A percentile compares a stretch with the other conserved stretches of the same genome.
Evolutionary conservation across 2,797 vertebrate genomes (phyloP).

Genomic region (Mastacembelus armatus): DNA sequence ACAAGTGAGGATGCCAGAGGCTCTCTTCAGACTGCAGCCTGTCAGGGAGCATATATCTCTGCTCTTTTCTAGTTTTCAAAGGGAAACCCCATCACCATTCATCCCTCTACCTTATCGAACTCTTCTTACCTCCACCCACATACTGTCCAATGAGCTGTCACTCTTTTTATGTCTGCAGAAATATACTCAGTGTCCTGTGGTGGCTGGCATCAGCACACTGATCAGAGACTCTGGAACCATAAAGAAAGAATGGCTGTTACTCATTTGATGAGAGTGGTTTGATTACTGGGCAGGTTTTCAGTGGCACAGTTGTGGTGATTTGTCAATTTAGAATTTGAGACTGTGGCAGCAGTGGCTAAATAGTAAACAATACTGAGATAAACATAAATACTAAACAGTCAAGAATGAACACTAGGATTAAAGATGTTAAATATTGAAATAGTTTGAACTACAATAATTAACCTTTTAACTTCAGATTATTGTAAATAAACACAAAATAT

Average conservation of each 20-base stretch:
- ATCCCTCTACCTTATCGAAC: constrained; percentile 42
- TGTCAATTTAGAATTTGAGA: background rate
- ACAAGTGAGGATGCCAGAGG: background rate
- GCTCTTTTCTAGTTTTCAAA: constrained; percentile 40
- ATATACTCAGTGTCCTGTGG: constrained; percentile 50
- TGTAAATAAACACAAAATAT: no score
- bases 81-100: constrained; percentile 54
- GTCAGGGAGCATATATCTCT: constrained; percentile 41
- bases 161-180: constrained; percentile 59
- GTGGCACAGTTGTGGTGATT: background rate
- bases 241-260: constrained; percentile 21
- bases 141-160: constrained; percentile 47
- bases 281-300: constrained; percentile 1
- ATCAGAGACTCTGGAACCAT: constrained; percentile 11
- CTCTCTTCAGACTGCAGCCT: constrained; percentile 2
- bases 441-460: no score
- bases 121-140: constrained; percentile 66
- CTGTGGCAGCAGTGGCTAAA: background rate
- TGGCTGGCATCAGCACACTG: constrained; percentile 66
- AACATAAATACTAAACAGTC: no score
- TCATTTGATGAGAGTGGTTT: constrained; percentile 24
- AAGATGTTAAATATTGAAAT: no score
- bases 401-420: no score
- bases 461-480: no score
- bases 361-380: no score